Percentiles rank a stretch among this genome's conserved stretches.
Conservation (phyloP, 2,797 vertebrate genomes). For the Thaleichthys pacificus region DNA sequence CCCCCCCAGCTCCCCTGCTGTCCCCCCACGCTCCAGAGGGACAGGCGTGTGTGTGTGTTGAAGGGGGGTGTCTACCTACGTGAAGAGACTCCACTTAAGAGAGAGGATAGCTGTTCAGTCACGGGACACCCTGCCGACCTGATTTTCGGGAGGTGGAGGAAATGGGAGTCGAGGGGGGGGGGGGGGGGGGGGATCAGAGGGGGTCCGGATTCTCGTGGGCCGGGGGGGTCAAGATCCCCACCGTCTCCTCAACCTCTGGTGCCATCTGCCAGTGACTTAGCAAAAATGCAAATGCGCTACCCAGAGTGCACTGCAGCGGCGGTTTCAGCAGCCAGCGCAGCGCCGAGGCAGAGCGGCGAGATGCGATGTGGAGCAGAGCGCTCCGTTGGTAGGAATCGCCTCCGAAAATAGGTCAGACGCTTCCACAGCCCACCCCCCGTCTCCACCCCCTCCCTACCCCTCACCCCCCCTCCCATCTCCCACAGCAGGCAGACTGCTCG, state of each 20-base stretch:
- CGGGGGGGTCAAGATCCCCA: conserved; percentile 12
- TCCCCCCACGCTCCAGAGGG: too few species aligned
- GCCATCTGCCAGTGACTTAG: conserved; percentile 63
- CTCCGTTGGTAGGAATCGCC: background rate
- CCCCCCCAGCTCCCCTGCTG: too few species aligned
- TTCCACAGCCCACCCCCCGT: conserved; percentile 14
- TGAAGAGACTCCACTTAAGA: conserved; percentile 14
- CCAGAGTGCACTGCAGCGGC: conserved; percentile 52
- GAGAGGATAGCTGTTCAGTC: conserved; percentile 11
- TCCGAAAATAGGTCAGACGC: conserved; percentile 59
- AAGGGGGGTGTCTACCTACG: conserved; percentile 9
- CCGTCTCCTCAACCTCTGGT: conserved; percentile 54
- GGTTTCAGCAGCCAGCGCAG: conserved; percentile 37
- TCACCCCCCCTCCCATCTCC: conserved; percentile 6
- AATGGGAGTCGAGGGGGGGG: conserved; percentile 17
- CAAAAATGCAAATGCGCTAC: conserved; percentile 65
- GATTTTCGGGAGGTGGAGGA: conserved; percentile 12
- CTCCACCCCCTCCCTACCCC: conserved; percentile 6
- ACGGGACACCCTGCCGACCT: conserved; percentile 40
- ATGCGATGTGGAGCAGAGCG: background rate
- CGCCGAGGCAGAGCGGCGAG: background rate
- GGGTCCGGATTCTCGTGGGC: conserved; percentile 4
- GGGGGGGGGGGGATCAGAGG: conserved; percentile 9
- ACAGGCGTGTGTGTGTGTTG: too few species aligned
- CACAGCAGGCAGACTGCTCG: background rate